A percentile compares a stretch with the other conserved stretches of the same genome.
Conservation (phyloP, 2,797 vertebrate species). For the Paguma larvata region DNA sequence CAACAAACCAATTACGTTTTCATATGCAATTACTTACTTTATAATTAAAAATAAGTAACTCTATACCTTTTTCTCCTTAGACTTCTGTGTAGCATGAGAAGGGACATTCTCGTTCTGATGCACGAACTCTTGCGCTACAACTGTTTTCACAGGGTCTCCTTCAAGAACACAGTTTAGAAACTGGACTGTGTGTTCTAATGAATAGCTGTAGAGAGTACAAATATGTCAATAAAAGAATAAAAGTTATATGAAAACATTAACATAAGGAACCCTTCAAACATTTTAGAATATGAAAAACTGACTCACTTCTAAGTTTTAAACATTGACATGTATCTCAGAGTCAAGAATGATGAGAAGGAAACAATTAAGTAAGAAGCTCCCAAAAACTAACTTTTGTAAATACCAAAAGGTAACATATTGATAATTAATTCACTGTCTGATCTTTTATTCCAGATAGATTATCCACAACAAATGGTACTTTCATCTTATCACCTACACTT, state of each 20-base stretch:
- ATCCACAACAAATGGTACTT: not conserved
- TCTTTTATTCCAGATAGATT: conserved; percentile 12
- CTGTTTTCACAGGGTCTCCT: conserved; percentile 94
- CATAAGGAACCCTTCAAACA: conserved; percentile 48
- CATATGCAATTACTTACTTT: not conserved
- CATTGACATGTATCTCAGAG: conserved; percentile 29
- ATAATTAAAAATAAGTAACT: conserved; percentile 14
- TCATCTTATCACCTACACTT: not conserved
- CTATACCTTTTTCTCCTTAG: conserved; percentile 89
- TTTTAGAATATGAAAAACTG: conserved; percentile 42
- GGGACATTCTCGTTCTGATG: conserved; percentile 88
- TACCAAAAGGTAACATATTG: not conserved
- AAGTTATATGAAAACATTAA: not conserved
- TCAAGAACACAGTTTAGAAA: conserved; percentile 95
- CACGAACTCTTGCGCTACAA: conserved; percentile 92
- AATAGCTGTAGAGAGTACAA: conserved; percentile 91
- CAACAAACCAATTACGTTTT: conserved; percentile 23
- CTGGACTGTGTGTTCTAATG: conserved; percentile 93
- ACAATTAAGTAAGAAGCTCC: conserved; percentile 21
- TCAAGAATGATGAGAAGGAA: conserved; percentile 43
- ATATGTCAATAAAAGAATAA: conserved; percentile 61
- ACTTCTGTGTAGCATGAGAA: conserved; percentile 86
- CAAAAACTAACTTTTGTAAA: conserved; percentile 24
- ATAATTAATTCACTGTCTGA: conserved; percentile 7
- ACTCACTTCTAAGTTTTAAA: conserved; percentile 60